Evolutionary conservation across 2,113 vertebrate species (phyloP), one percentile per base, ranked within the genome.

Genomic region (Tyto alba): DNA sequence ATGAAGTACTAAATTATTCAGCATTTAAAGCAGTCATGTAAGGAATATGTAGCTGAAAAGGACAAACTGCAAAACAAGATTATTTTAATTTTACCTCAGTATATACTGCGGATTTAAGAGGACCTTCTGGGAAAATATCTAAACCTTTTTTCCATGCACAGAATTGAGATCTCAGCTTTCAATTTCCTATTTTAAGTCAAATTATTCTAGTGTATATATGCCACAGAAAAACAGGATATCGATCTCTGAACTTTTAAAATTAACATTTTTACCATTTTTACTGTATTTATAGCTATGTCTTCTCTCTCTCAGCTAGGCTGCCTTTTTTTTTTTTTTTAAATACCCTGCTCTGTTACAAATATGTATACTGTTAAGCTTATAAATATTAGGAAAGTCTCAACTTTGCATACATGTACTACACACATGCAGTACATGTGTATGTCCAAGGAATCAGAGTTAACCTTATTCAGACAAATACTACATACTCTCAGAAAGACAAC

Each of bases 1-100:
- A 83, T 74, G 36, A 88, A 80, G 75, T 47, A 86, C 57, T 93
- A 74, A 93, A 88, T 95, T 90, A 94, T 94, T 97, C 95, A 96
- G 41, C 34, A 66, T 69, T 88, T 90, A 76, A 76, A 93, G 55
- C 50, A 91, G 6, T 59, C 0, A 2, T 47, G 50, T 52, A 73
- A 95, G 41, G 82, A 91, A 74, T 66, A 74, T 2, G 10, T 15
- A 86, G 52, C 80, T 89, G 66, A 13, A 77, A 73, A 89, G 71
- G 59, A 85, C 45, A 79, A 79, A 75, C 25, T 69, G 50, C 62
- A 79, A 66, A 89, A 21, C 32, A 72, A 72, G 48, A 75, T 19
- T 27, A 76, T 76, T 94, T 68, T 41, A 18, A 34, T 4, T 3
- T 53, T 88, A 75, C 19, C 59, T 62, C 27, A 38, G 16, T 45